Evolutionary conservation across 2,113 vertebrate genomes (phyloP), one percentile per base, ranked within the genome.

Genomic region (Perccottus glenii): DNA sequence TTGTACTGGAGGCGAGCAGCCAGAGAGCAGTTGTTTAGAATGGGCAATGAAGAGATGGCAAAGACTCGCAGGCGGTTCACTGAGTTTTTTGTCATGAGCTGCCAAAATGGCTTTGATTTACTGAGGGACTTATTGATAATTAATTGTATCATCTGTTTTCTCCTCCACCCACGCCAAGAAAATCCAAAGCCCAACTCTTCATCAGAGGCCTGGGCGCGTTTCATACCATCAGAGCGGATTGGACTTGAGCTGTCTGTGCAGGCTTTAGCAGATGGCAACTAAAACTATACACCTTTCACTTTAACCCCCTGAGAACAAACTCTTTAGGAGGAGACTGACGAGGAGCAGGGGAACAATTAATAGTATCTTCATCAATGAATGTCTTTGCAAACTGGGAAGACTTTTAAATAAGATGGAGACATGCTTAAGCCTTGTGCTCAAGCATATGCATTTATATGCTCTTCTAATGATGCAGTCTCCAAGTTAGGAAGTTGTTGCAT

Each of bases 121-220:
- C 87, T 84, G 87, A 87, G 89, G 87, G 84, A 90, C 82, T 85
- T 92, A 94, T 94, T 88, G 93, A 93, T 94, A 93, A 93, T 94
- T 94, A 90, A 93, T 93, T 86, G 90, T 88, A 91, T 94, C 93
- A 93, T 94, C 93, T 94, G 93, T 90, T 91, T 92, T 86, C 87
- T 88, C 88, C 83, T 85, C 72, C 70, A 16, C 72, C 78, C 82
- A 77, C 81, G 92, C 92, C 92, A 94, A 91, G 83, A 89, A 90
- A 90, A 89, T 80, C 79, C 52, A 63, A 90, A 92, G 85, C 83
- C 75, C 84, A 81, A 89, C 88, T 90, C 86, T 79, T 90, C 78
- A 88, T 88, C 89, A 87, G 88, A 85, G 75, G 86, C 85, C 85
- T 68, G 83, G 74, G 80, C 85, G 83, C 73, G 89, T 82, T 87